phyloP scores from a whole-genome alignment of 2,113 vertebrate genomes.

The Romanogobio albipinnatus region DNA sequence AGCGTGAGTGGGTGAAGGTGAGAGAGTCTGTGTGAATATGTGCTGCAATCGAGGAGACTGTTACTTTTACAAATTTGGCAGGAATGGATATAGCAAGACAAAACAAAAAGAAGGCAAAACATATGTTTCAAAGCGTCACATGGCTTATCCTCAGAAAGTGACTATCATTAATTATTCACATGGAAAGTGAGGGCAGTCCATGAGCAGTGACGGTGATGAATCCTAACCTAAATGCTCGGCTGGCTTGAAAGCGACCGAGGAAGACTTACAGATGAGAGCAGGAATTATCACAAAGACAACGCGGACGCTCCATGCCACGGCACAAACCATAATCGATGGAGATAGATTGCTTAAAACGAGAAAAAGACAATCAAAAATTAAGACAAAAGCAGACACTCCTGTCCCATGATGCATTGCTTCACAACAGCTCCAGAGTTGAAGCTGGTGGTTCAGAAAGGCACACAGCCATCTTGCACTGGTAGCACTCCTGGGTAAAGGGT shows the following conservation, averaged over 20 bases:
- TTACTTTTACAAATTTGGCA: constrained; percentile 64
- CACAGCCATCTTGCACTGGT: constrained; percentile 79
- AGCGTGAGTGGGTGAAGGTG: constrained; percentile 61
- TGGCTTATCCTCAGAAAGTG: constrained; percentile 78
- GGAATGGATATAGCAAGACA: constrained; percentile 46
- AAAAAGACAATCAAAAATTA: constrained; percentile 74
- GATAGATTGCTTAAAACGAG: constrained; percentile 71
- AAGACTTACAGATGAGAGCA: constrained; percentile 76
- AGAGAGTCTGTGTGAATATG: constrained; percentile 59
- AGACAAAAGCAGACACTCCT: constrained; percentile 73
- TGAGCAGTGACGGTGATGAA: constrained; percentile 63
- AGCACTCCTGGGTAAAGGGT: constrained; percentile 80
- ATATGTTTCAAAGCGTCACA: constrained; percentile 75
- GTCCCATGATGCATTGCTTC: constrained; percentile 82
- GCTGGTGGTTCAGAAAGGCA: constrained; percentile 83
- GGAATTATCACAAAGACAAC: constrained; percentile 66
- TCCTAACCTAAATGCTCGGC: constrained; percentile 70
- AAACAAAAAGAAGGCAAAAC: constrained; percentile 76
- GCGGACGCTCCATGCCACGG: constrained; percentile 61
- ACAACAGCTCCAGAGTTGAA: constrained; percentile 75
- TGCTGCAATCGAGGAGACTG: constrained; percentile 64
- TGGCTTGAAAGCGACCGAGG: constrained; percentile 77
- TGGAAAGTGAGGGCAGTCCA: constrained; percentile 54
- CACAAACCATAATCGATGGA: constrained; percentile 42
- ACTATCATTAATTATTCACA: constrained; percentile 65